phyloP scores from a whole-genome alignment of 2,888 invertebrate genomes.

The Itoplectis maculator region DNA sequence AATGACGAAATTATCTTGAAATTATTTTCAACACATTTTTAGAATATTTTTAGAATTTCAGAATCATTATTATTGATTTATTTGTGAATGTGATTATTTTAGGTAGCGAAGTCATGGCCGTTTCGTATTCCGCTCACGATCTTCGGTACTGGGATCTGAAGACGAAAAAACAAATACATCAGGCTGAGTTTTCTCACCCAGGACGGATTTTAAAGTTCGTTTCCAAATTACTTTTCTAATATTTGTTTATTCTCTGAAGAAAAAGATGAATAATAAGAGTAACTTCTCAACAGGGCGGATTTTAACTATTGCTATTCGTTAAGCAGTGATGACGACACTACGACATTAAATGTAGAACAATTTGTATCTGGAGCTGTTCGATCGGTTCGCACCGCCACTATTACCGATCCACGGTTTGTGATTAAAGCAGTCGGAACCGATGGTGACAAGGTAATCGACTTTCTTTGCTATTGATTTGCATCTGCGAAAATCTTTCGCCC shows the following conservation, averaged over 20 bases:
- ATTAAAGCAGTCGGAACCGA: not conserved
- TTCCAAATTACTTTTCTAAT: not conserved
- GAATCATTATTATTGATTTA: not conserved
- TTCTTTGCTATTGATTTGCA: not conserved
- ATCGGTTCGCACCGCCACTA: not conserved
- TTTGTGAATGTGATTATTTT: not conserved
- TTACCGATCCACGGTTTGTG: not conserved
- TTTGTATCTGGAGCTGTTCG: not conserved
- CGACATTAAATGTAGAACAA: slow-evolving; percentile 4
- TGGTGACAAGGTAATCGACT: not conserved
- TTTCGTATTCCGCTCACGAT: not conserved
- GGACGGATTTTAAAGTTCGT: not conserved
- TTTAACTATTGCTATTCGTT: not conserved
- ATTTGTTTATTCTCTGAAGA: no score
- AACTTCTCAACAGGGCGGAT: not conserved
- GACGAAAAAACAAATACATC: not conserved
- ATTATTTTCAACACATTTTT: no score
- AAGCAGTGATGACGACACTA: not conserved
- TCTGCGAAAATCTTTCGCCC: not conserved
- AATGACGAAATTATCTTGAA: no score
- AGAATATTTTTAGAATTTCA: no score
- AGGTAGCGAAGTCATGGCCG: not conserved
- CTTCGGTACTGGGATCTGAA: not conserved
- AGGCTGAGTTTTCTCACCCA: not conserved
- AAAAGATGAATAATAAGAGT: not conserved